Evolutionary conservation across 2,888 invertebrate genomes (phyloP).

Genomic region (Cybosia mesomella): DNA sequence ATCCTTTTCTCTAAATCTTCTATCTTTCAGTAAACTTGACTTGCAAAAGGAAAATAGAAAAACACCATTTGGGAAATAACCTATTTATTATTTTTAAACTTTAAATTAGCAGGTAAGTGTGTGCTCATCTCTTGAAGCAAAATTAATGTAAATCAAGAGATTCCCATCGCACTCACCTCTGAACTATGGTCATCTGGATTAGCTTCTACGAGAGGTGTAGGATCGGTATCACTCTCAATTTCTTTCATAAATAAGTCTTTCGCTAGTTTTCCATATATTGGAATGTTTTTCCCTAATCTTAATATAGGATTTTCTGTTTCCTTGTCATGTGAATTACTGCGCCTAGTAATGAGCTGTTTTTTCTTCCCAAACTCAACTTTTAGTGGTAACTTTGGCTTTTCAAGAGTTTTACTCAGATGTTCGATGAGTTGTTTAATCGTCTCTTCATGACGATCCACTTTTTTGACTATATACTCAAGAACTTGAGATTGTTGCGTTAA

Average conservation of each 20-base stretch:
- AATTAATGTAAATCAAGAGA: conserved; percentile 20
- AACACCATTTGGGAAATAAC: conserved; percentile 19
- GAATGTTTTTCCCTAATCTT: conserved; percentile 62
- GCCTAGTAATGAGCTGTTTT: conserved; percentile 43
- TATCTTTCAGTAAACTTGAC: conserved; percentile 41
- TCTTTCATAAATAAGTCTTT: conserved; percentile 60
- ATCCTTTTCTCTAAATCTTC: conserved; percentile 26
- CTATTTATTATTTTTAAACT: conserved; percentile 32
- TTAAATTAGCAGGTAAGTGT: conserved; percentile 13
- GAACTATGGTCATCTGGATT: conserved; percentile 25
- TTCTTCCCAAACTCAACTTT: conserved; percentile 56
- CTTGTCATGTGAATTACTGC: conserved; percentile 42
- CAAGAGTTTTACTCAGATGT: conserved; percentile 52
- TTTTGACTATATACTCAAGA: conserved; percentile 63
- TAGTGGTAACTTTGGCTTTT: conserved; percentile 63
- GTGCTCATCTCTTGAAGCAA: conserved; percentile 23
- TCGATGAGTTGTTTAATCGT: conserved; percentile 62
- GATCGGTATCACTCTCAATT: conserved; percentile 54
- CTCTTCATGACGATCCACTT: conserved; percentile 57
- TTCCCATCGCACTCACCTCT: conserved; percentile 52
- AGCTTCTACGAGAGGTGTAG: conserved; percentile 60
- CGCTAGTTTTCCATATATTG: conserved; percentile 66
- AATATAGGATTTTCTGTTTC: conserved; percentile 56
- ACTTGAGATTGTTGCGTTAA: conserved; percentile 69
- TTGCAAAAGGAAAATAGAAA: conserved; percentile 21